Base-by-base conservation (phyloP, 2,888 invertebrate genomes). In the Anticlea derivata region DNA sequence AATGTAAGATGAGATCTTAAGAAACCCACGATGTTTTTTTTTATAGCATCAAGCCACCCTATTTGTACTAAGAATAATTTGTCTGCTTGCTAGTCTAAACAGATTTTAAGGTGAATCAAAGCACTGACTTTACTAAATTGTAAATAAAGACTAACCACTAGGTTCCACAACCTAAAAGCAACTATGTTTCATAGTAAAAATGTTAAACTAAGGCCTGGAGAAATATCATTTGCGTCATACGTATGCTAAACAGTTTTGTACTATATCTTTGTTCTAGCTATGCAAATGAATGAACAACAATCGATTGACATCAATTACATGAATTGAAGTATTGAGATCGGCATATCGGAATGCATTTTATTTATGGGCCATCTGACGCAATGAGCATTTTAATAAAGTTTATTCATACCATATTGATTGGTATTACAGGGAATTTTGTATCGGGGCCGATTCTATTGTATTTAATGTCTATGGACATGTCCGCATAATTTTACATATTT, bases 321-420 rank as follows among this genome's bases (percentile, higher is more conserved):
- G 52, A 55, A 52, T 59, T 40, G 51, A 55, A 44, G 34, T 47
- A 50, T 48, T 55, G 50, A 53, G 56, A 50, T 26, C 58, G 49
- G 50, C 51, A 46, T 62, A 55, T 50, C 56, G 45, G 50, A 48
- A 40, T 53, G 49, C 50, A 49, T 50, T 56, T 54, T 55, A 58
- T 58, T 57, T 58, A 50, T 49, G 55, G 45, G 46, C 43, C 51
- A 56, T 51, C 46, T 61, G 56, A 62, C 62, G 60, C 56, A 60
- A 58, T 48, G 34, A 31, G 54, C 41, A 52, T 56, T 56, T 60
- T 46, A 56, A 60, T 60, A 56, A 48, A 47, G 46, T 47, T 56
- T 48, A 59, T 56, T 54, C 47, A 49, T 39, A 43, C 47, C 35
- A 40, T 27, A 34, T 44, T 7, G 35, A 34, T 44, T 7, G 35